Evolutionary conservation across 2,888 invertebrate species (phyloP), one percentile per base, ranked within the genome.

Genomic region (Xestia sexstrigata): DNA sequence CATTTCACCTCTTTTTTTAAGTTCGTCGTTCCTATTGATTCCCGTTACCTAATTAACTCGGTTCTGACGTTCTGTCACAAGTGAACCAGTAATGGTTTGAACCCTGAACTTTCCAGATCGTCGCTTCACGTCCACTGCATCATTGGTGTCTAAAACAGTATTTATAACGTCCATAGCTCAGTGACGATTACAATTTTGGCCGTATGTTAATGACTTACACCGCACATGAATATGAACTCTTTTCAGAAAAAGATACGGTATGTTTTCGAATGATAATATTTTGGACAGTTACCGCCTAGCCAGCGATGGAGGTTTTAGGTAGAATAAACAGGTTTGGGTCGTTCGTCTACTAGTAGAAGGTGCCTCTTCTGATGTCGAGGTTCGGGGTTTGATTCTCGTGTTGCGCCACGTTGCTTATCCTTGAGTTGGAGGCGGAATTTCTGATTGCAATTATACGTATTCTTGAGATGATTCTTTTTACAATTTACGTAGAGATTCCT

Each of bases 251-350:
- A 0, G 0, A 35, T 84, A 88, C 0, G 66, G 81, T 81, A 3
- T 23, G 35, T 71, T 71, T 85, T 85, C 1, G 58, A 23, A 4
- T 84, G 78, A 9, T 39, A n/a, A 35, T n/a, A 8, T 66, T 68
- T 81, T 85, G 78, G 88, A 89, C 87, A 89, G 89, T 89, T 88
- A 88, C 81, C 74, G 78, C 76, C 73, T 74, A 81, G 81, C 80
- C 80, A 80, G 74, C 77, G 76, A 74, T 76, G 78, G 74, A 86
- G 81, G 83, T 87, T 88, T 88, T 88, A 85, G 89, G 88, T 88
- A 83, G 87, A 89, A 81, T 78, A 88, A 88, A 88, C 88, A 88
- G 88, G 88, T 88, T 88, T 88, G 76, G 74, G 70, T 77, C 78
- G 78, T 69, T 86, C 76, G 87, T 88, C 81, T 88, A 87, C 82